Base-by-base conservation (phyloP, 2,888 invertebrate species). In the Leptinotarsa juncta region DNA sequence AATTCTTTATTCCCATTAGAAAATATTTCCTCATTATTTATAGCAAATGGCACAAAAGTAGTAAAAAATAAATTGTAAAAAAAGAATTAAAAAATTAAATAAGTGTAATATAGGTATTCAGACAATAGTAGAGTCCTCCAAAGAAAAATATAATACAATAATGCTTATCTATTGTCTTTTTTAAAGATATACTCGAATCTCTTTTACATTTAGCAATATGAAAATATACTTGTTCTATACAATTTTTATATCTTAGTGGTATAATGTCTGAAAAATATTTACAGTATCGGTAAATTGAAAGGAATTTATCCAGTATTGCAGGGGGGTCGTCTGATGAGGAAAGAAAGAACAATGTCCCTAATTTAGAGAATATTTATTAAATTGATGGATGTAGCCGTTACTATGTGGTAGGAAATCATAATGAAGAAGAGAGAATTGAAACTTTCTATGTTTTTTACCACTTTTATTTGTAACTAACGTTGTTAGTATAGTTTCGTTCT, bases 111-210 rank as follows among this genome's bases (percentile, higher is more conserved):
- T 79, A 82, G 82, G 82, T 82, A 82, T 80, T 80, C 80, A 80
- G 82, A 82, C 79, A 72, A 79, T 81, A 77, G 77, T 76, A 79
- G 80, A 79, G 76, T 79, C 77, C 80, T 69, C 73, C 67, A 75
- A 74, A 71, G 67, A 77, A 80, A 62, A 79, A 77, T 76, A 79
- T 79, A 74, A 77, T 79, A 81, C 79, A 78, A 77, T 81, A 80
- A 77, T 74, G 80, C 82, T 80, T 83, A 83, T 77, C 82, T 84
- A 84, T 83, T 84, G 83, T 84, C 83, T 84, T 83, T 83, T 42
- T n/a, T 79, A 76, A 79, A 78, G 69, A 68, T 74, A 10, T 74
- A 70, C 67, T 70, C 70, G 67, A 72, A 75, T 60, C 51, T 72
- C 67, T 70, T 66, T 73, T 73, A 62, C 66, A 69, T 71, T 42